These are phyloP conservation scores for Microcebus jonahi DNA, from an alignment of 2,113 vertebrate genomes.

Conservation along the genomic window DNA sequence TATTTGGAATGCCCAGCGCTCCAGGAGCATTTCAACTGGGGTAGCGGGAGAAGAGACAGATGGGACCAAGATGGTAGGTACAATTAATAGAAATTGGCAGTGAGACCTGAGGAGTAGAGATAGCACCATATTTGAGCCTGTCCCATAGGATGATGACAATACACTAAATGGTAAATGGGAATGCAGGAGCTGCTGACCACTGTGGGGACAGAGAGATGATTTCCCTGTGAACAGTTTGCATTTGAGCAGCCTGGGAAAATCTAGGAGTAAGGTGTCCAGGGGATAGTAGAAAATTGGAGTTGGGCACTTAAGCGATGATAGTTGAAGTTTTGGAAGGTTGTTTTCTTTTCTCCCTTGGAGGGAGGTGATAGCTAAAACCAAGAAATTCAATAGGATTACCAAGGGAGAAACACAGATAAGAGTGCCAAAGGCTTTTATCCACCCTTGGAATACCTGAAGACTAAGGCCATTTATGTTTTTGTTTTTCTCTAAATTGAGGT, in stretches of 20 bases:
- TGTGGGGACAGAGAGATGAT: not conserved
- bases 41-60: not conserved
- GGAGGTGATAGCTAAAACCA: not conserved
- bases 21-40: not conserved
- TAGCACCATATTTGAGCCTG: not conserved
- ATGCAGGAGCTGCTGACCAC: not conserved
- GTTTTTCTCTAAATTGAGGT: not conserved
- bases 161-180: not conserved
- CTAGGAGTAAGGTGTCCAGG: not conserved
- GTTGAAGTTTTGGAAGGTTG: not conserved
- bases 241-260: not conserved
- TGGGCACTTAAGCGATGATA: not conserved
- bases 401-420: not conserved
- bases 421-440: not conserved
- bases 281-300: not conserved
- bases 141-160: not conserved
- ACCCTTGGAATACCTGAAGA: constrained; percentile 2
- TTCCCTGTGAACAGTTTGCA: not conserved
- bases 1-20: not conserved
- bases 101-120: not conserved
- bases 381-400: constrained; percentile 19
- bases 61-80: not conserved
- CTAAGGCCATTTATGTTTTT: not conserved
- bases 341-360: not conserved
- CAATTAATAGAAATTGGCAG: not conserved